Evolutionary conservation across 1,140 invertebrate species (phyloP).

Genomic region (Danaus plexippus): DNA sequence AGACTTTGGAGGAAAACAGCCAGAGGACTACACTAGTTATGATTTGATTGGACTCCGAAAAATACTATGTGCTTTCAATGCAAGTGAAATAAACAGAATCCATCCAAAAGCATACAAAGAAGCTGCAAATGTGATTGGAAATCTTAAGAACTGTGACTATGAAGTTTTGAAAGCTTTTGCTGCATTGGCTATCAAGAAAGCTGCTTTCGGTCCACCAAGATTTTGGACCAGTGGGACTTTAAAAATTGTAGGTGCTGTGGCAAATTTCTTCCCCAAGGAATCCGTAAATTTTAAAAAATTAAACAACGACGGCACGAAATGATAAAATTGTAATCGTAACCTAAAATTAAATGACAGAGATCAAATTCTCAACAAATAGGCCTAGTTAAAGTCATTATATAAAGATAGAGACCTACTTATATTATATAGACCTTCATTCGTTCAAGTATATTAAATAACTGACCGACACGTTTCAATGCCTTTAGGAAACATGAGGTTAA

Average conservation of each 20-base stretch:
- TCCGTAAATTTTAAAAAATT: not conserved
- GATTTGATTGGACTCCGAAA: conserved; percentile 65
- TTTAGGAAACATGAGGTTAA: conserved; percentile 2
- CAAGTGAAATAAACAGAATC: conserved; percentile 59
- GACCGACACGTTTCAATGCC: conserved; percentile 1
- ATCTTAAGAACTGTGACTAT: conserved; percentile 47
- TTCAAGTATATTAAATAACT: no score
- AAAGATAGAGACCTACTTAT: no score
- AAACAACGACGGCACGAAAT: no score
- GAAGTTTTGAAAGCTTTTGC: conserved; percentile 57
- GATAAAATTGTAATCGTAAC: no score
- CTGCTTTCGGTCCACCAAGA: conserved; percentile 54
- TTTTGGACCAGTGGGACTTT: conserved; percentile 51
- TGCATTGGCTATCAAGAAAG: conserved; percentile 42
- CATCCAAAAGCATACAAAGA: conserved; percentile 65
- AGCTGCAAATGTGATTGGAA: conserved; percentile 50
- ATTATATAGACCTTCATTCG: no score
- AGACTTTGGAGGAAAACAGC: conserved; percentile 67
- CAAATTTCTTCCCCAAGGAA: conserved; percentile 38
- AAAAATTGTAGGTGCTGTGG: conserved; percentile 40
- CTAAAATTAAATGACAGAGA: no score
- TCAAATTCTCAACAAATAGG: no score
- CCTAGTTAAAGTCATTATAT: no score
- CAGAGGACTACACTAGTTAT: conserved; percentile 67
- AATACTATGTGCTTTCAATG: conserved; percentile 68